phyloP scores from a whole-genome alignment of 2,113 vertebrate genomes.

The Riparia riparia region DNA sequence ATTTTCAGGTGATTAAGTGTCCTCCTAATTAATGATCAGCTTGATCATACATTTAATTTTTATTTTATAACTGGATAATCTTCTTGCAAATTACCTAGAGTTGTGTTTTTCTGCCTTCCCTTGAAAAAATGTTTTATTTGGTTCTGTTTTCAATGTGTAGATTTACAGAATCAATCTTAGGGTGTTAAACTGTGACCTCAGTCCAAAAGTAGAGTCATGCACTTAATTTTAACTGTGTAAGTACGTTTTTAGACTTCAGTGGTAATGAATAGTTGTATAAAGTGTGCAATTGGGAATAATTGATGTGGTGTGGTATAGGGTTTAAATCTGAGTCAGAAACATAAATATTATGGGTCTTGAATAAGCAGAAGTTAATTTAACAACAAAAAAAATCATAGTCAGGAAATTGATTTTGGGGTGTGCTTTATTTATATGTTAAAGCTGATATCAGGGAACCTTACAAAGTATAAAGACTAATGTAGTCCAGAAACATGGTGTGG shows the following conservation, averaged over 20 bases:
- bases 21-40: background rate
- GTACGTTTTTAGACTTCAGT: background rate
- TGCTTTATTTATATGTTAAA: background rate
- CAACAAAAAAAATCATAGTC: rapidly evolving
- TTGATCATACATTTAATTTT: background rate
- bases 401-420: background rate
- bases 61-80: background rate
- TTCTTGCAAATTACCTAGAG: background rate
- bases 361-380: background rate
- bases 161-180: background rate
- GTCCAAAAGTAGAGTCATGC: background rate
- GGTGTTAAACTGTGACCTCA: background rate
- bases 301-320: background rate
- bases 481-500: background rate
- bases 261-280: background rate
- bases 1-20: background rate
- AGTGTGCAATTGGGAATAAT: background rate
- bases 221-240: background rate
- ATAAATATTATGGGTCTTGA: background rate
- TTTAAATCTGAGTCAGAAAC: background rate
- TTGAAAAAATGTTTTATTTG: background rate
- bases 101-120: background rate
- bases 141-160: background rate
- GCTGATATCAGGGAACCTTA: background rate
- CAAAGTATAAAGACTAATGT: background rate